Evolutionary conservation across 2,888 invertebrate genomes (phyloP), one percentile per base, ranked within the genome.

Genomic region (Serripes groenlandicus): DNA sequence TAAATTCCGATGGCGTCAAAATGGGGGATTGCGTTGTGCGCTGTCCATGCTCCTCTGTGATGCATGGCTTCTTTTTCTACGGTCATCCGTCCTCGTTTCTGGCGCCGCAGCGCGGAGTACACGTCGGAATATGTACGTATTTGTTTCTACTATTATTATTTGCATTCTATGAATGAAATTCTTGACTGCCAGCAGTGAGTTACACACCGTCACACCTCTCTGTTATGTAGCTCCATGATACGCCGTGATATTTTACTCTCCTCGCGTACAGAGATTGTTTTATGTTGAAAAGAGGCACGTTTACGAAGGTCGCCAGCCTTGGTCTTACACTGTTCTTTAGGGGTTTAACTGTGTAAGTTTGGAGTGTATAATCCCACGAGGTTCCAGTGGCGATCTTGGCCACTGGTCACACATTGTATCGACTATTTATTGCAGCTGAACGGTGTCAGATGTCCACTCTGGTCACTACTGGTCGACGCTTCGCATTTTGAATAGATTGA

Each of bases 21-120:
- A 85, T 85, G 85, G 75, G 75, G 64, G 81, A 81, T 15, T 78
- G 83, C 49, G 26, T 68, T 42, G 26, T 73, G 21, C 78, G 60
- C 23, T 85, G 85, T 35, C 75, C 69, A 1, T 85, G 85, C 70
- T 52, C 85, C 3, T 70, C 69, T 52, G 78, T 85, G 23, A 85
- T 85, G 85, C 85, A 85, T 81, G 85, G 85, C 72, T 81, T 85
- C 71, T 85, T 85, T 81, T 78, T 85, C 69, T 85, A 85, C 78
- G 85, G 85, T 42, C 78, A 79, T 60, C 64, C 71, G 23, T 37
- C 81, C 9, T 66, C 78, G 18, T 85, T 81, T 30, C 56, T 85
- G 21, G 54, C 85, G 26, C 70, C 75, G 15, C 85, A 78, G 34
- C 85, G 76, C 52, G 72, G 84, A 72, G 37, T 84, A 26, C 62